Conservation (phyloP, 2,113 vertebrate genomes). For the Lathamus discolor region DNA sequence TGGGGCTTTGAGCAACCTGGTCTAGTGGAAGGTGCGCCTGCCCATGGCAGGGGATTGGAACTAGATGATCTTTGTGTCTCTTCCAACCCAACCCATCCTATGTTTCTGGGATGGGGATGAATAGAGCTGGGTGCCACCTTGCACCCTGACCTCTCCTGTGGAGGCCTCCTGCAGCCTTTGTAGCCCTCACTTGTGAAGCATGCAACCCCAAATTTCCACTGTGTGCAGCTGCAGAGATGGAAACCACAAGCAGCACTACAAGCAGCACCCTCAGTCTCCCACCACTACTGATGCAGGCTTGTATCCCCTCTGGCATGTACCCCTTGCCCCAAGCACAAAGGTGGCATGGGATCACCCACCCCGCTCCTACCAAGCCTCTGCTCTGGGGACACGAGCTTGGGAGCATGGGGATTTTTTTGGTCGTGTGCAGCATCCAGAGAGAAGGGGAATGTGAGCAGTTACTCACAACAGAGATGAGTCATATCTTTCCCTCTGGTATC, state of each 20-base stretch:
- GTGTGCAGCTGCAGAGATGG: not conserved
- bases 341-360: rapidly evolving
- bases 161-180: not conserved
- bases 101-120: not conserved
- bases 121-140: rapidly evolving
- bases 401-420: not conserved
- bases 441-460: not conserved
- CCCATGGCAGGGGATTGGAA: not conserved
- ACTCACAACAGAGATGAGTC: not conserved
- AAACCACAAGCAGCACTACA: rapidly evolving
- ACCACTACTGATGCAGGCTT: rapidly evolving
- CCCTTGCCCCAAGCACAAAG: rapidly evolving
- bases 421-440: not conserved
- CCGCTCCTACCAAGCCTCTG: rapidly evolving
- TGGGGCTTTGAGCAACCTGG: not conserved
- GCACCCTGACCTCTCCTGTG: rapidly evolving
- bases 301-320: rapidly evolving
- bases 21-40: not conserved
- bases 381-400: rapidly evolving
- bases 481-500: not conserved
- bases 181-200: not conserved
- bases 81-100: not conserved
- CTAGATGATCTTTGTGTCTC: not conserved
- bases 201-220: rapidly evolving
- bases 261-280: rapidly evolving